phyloP scores from a whole-genome alignment of 2,797 vertebrate genomes.

The Euphonia xanthogaster region DNA sequence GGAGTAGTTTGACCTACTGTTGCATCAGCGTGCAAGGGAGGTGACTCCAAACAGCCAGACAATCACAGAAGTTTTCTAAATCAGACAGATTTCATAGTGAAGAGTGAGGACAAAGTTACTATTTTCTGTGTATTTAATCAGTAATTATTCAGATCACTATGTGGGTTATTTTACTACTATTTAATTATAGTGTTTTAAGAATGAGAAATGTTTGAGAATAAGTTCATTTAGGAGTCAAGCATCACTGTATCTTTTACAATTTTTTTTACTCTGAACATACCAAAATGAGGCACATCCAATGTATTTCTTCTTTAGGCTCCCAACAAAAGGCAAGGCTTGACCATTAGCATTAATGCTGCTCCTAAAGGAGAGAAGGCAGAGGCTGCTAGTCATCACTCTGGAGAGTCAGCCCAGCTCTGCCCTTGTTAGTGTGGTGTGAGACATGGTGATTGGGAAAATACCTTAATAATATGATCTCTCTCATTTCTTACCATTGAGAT shows the following conservation, averaged over 20 bases:
- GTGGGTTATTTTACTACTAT: background rate
- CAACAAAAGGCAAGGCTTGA: background rate
- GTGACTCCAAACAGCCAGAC: background rate
- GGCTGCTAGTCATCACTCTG: background rate
- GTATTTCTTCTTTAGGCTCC: background rate
- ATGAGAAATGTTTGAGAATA: background rate
- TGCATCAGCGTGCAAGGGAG: background rate
- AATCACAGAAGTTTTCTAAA: background rate
- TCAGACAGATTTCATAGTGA: background rate
- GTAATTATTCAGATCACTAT: background rate
- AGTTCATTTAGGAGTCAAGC: background rate
- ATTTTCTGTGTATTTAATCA: background rate
- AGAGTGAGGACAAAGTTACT: background rate
- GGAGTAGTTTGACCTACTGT: background rate
- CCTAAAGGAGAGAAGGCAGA: background rate
- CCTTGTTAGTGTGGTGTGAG: background rate
- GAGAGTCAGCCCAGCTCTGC: background rate
- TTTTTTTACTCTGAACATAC: background rate
- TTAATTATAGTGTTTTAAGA: background rate
- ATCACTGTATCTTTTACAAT: background rate
- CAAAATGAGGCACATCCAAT: background rate
- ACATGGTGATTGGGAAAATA: background rate
- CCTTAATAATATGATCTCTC: background rate
- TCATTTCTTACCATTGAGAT: background rate
- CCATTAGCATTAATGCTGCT: conserved; percentile 1